Evolutionary conservation across 1,140 invertebrate genomes (phyloP).

Genomic region (Planococcus citri): DNA sequence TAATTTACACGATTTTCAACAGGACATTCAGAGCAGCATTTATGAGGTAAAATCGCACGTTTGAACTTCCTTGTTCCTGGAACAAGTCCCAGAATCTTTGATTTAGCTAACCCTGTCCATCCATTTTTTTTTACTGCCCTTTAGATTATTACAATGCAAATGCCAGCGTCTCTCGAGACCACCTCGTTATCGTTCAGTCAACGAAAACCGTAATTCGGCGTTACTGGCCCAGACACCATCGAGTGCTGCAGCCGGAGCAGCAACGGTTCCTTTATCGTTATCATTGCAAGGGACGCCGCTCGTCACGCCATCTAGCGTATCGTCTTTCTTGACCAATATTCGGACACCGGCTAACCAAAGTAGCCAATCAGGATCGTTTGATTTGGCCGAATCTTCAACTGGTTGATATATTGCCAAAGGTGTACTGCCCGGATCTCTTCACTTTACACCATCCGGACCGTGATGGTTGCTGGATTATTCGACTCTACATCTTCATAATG

Average conservation of each 20-base stretch:
- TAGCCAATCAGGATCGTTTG: constrained; percentile 25
- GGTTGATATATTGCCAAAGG: not conserved
- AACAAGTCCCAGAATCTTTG: too few relatives aligned
- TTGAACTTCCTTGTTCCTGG: constrained; percentile 21
- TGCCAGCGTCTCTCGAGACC: constrained; percentile 42
- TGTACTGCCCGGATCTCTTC: too few relatives aligned
- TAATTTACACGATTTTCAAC: constrained; percentile 84
- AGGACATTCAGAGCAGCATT: constrained; percentile 73
- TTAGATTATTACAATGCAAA: constrained; percentile 45
- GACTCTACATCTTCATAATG: too few relatives aligned
- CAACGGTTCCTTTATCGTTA: constrained; percentile 44
- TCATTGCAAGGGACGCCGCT: constrained; percentile 46
- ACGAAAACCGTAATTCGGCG: constrained; percentile 42
- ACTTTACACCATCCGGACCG: too few relatives aligned
- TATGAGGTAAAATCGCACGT: constrained; percentile 58
- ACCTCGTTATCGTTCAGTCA: constrained; percentile 46
- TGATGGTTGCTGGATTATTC: too few relatives aligned
- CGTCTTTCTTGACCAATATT: constrained; percentile 31
- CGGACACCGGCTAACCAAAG: constrained; percentile 30
- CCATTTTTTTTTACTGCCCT: constrained; percentile 24
- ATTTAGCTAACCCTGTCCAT: not conserved
- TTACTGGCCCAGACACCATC: constrained; percentile 42
- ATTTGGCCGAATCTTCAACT: constrained; percentile 16
- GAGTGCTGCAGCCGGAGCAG: constrained; percentile 24
- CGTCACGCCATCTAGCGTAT: constrained; percentile 35